phyloP scores from a whole-genome alignment of 2,113 vertebrate genomes.

The Pseudonaja textilis region DNA sequence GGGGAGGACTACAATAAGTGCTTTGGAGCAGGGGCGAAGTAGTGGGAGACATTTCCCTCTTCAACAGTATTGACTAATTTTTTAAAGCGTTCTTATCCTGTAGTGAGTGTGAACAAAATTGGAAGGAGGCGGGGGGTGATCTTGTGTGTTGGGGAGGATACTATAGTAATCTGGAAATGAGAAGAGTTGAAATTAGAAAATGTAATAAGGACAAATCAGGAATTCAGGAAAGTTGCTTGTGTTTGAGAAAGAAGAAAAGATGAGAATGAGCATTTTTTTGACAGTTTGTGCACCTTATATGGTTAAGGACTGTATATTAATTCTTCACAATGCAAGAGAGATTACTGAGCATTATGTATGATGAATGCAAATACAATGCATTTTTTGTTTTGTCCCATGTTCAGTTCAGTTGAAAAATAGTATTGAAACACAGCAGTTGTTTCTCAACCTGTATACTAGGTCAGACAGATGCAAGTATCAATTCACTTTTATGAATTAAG shows the following conservation, averaged over 20 bases:
- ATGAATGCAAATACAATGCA: background rate
- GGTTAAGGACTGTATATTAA: background rate
- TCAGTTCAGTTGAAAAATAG: background rate
- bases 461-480: background rate
- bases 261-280: background rate
- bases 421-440: background rate
- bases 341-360: background rate
- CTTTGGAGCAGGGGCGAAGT: background rate
- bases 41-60: background rate
- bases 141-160: background rate
- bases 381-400: background rate
- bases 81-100: background rate
- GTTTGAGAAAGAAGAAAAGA: background rate
- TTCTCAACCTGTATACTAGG: background rate
- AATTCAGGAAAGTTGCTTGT: too few species aligned
- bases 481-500: background rate
- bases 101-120: background rate
- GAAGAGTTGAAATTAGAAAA: background rate
- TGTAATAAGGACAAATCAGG: background rate
- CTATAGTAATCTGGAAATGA: background rate
- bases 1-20: background rate
- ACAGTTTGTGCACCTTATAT: background rate
- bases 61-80: background rate
- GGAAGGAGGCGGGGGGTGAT: fast-evolving
- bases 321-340: background rate